A percentile compares a stretch with the other conserved stretches of the same genome.
These are phyloP conservation scores for Pteruthius melanotis DNA, from an alignment of 2,113 vertebrate genomes.

Conservation along the genomic window DNA sequence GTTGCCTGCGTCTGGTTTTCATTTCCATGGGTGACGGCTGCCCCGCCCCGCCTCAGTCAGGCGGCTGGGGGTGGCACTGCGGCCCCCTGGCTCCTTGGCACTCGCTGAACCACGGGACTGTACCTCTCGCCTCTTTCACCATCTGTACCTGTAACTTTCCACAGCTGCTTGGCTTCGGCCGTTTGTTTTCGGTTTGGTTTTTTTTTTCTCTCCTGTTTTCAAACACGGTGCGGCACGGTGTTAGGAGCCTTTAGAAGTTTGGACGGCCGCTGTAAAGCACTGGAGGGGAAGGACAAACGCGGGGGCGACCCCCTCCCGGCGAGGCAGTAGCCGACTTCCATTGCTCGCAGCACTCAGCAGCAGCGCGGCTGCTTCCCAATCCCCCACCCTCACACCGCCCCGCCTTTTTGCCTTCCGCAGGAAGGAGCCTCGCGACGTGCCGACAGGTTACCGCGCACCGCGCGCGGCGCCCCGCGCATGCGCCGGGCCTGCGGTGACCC, in stretches of 20 bases:
- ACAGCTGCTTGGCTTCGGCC: background rate
- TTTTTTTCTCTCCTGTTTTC: too few species aligned
- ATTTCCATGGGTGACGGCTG: accelerated
- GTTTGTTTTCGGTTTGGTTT: too few species aligned
- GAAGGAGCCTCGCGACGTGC: accelerated
- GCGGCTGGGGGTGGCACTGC: background rate
- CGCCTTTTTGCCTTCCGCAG: background rate
- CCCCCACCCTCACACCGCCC: background rate
- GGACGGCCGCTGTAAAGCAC: too few species aligned
- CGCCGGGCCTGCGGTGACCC: too few species aligned
- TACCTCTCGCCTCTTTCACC: background rate
- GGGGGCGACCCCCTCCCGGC: accelerated
- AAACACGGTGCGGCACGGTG: background rate
- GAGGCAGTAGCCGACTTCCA: accelerated
- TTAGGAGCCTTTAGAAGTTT: accelerated
- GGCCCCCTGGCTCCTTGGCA: accelerated
- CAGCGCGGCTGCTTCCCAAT: accelerated
- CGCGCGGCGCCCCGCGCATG: too few species aligned
- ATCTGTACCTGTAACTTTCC: background rate
- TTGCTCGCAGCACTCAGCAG: accelerated
- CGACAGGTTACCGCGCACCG: accelerated
- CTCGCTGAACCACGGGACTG: background rate
- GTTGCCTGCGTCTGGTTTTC: accelerated
- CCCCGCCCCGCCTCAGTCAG: background rate
- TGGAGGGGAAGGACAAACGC: accelerated